Evolutionary conservation across 2,888 invertebrate genomes (phyloP).

Genomic region (Pseudeuparius sepicola): DNA sequence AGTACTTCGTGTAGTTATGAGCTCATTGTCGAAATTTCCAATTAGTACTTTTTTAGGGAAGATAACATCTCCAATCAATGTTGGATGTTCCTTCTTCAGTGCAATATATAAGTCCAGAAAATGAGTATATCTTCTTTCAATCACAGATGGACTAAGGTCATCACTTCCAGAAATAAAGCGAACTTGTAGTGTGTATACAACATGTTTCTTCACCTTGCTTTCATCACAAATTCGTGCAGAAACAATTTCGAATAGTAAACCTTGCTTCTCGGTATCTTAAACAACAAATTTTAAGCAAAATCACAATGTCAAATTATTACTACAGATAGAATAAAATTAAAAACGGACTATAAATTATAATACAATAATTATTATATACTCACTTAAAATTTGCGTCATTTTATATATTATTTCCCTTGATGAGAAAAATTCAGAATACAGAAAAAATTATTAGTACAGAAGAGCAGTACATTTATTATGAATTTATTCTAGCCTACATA

Average conservation of each 20-base stretch:
- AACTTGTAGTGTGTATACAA: slow-evolving; percentile 58
- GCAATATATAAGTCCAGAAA: slow-evolving; percentile 55
- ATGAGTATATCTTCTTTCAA: slow-evolving; percentile 63
- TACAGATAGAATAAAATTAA: no score
- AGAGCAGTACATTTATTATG: no score
- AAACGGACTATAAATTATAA: no score
- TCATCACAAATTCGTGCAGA: slow-evolving; percentile 54
- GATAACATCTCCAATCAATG: slow-evolving; percentile 42
- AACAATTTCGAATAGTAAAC: slow-evolving; percentile 55
- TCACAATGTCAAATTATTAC: no score
- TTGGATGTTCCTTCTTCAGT: slow-evolving; percentile 49
- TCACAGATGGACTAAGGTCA: slow-evolving; percentile 50
- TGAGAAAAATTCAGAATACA: no score
- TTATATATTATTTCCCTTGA: no score
- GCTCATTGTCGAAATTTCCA: slow-evolving; percentile 54
- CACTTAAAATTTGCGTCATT: slow-evolving; percentile 16
- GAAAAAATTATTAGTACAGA: no score
- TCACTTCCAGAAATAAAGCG: slow-evolving; percentile 47
- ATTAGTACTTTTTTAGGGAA: slow-evolving; percentile 61
- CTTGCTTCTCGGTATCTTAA: slow-evolving; percentile 29
- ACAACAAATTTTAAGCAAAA: no score
- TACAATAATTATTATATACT: no score
- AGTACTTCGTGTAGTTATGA: slow-evolving; percentile 53
- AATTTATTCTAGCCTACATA: no score
- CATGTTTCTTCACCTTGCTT: slow-evolving; percentile 53